These are phyloP conservation scores for Bucorvus abyssinicus DNA, from an alignment of 2,797 vertebrate species.

Conservation along the genomic window DNA sequence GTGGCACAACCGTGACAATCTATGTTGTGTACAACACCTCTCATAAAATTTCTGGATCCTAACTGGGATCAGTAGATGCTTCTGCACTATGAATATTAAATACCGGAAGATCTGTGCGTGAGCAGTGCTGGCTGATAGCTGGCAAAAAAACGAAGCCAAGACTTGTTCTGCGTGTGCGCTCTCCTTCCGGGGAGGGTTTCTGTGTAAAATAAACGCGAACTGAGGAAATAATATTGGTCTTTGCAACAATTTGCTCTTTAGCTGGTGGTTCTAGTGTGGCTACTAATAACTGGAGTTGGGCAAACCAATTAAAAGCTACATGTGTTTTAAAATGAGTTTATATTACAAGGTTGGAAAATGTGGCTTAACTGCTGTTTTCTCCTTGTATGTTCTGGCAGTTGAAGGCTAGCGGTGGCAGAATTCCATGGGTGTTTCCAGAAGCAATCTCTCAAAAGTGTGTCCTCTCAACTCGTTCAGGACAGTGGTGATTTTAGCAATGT, in stretches of 20 bases:
- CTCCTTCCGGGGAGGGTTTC: neutral
- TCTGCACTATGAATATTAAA: constrained; percentile 15
- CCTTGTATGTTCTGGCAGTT: neutral
- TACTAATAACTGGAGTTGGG: neutral
- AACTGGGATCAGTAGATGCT: neutral
- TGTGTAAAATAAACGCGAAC: constrained; percentile 24
- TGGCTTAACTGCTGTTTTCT: neutral
- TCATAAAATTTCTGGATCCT: neutral
- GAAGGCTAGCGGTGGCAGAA: neutral
- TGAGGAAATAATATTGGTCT: neutral
- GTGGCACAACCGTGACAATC: neutral
- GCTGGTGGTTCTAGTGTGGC: neutral
- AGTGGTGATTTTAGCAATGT: neutral
- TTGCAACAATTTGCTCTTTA: neutral
- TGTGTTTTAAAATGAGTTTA: neutral
- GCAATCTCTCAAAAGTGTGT: neutral
- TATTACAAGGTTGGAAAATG: neutral
- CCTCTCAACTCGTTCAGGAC: neutral
- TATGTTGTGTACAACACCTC: neutral
- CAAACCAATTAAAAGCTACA: neutral
- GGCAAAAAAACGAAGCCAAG: neutral
- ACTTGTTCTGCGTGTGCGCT: neutral
- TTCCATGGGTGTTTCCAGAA: neutral
- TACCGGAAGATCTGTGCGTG: neutral
- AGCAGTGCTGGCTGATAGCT: neutral